Base-by-base conservation (phyloP, 2,113 vertebrate genomes). In the Ageneiosus marmoratus region DNA sequence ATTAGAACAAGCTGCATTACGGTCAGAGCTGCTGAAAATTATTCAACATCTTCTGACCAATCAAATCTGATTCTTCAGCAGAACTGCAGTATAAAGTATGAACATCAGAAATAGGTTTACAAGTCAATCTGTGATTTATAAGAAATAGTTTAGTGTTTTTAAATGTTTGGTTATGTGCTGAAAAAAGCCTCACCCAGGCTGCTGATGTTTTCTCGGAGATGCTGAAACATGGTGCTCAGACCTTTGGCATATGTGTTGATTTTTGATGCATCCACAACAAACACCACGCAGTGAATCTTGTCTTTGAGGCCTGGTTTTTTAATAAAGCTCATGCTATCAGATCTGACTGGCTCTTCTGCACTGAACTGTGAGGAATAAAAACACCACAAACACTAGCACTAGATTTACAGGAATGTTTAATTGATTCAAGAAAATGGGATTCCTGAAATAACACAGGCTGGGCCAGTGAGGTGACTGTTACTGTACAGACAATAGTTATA, bases 241-340 rank as follows among this genome's bases (percentile, higher is more conserved):
- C 87, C 75, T 88, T 90, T 89, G 32, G 87, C 0, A 79, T 90
- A 92, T 27, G 32, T 75, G 29, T 2, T 2, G 10, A 94, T 27
- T 72, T 92, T 89, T 0, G 86, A 83, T 12, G 90, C 91, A 0
- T 92, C 90, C 70, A 94, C 67, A 51, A 94, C 89, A 84, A 93
- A 94, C 24, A 77, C 94, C 83, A 94, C 92, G 81, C 94, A 94
- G 34, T 93, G 92, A 81, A 94, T 88, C 77, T 89, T 90, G 4
- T 94, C 90, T 65, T 73, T 81, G 1, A 88, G 69, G n/a, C 41
- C 79, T 0, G 93, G 93, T 65, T 72, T 89, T 85, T 90, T 92
- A 77, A 92, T 81, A 5, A 90, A 94, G 67, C 89, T 89, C 18
- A 27, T 29, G 1, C 90, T 92, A 41, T 92, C 91, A 27, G 86